phyloP scores from a whole-genome alignment of 2,113 vertebrate species.

The Falco punctatus region DNA sequence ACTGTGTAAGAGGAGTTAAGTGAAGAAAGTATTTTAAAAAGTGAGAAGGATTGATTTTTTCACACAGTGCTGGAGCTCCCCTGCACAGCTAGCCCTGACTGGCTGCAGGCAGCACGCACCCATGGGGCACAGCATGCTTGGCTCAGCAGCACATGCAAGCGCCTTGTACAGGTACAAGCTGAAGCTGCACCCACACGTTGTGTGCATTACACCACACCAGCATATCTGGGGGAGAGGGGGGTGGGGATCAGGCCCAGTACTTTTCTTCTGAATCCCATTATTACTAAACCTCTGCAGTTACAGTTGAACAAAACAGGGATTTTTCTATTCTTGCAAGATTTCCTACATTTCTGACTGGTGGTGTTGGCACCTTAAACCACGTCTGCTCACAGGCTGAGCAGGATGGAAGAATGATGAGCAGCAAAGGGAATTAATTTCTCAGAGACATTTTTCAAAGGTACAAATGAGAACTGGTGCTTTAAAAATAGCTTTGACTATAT shows the following conservation, averaged over 20 bases:
- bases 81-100: background rate
- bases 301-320: background rate
- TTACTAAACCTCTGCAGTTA: background rate
- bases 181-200: fast-evolving
- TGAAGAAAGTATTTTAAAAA: background rate
- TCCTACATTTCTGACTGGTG: background rate
- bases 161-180: background rate
- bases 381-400: background rate
- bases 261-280: background rate
- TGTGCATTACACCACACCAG: fast-evolving
- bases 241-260: background rate
- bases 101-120: background rate
- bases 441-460: background rate
- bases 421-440: background rate
- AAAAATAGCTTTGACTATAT: background rate
- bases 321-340: background rate
- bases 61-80: background rate
- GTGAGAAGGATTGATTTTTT: background rate
- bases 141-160: fast-evolving
- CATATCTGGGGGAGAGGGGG: background rate
- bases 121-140: fast-evolving
- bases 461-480: constrained; percentile 17
- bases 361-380: background rate
- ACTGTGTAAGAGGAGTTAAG: background rate
- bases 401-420: background rate